phyloP scores from a whole-genome alignment of 2,113 vertebrate genomes.

The Festucalex cinctus region DNA sequence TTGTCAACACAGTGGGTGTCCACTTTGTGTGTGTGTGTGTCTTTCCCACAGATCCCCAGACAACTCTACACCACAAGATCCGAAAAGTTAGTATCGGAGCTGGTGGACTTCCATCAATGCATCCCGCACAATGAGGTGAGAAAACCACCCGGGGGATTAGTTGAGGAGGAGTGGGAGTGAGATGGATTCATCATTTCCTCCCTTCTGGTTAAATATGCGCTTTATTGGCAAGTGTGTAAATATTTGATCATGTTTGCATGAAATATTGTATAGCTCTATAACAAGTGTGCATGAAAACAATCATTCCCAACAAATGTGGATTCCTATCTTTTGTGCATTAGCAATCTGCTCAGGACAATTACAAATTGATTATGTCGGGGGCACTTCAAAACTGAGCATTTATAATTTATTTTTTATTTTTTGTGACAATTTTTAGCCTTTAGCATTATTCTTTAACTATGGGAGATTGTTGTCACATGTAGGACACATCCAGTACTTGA shows the following conservation, averaged over 20 bases:
- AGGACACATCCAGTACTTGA: not conserved
- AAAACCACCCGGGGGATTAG: not conserved
- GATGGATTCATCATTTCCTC: not conserved
- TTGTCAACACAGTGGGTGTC: conserved; percentile 6
- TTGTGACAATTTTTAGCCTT: not conserved
- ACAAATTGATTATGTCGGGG: not conserved
- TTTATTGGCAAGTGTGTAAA: conserved; percentile 1
- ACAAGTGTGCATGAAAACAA: conserved; percentile 50
- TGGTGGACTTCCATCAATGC: conserved; percentile 67
- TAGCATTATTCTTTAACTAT: no score
- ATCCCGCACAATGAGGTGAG: conserved; percentile 72
- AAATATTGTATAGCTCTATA: conserved; percentile 53
- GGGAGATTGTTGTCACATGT: not conserved
- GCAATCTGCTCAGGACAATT: not conserved
- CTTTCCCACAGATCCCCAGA: conserved; percentile 75
- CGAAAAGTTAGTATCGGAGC: conserved; percentile 73
- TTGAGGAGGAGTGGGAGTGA: not conserved
- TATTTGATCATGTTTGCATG: conserved; percentile 12
- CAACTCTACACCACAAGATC: conserved; percentile 74
- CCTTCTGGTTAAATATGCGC: conserved; percentile 2
- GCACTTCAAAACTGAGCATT: no score
- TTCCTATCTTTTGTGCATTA: not conserved
- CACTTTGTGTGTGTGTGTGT: conserved; percentile 2
- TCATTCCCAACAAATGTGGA: not conserved
- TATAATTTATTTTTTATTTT: not conserved